Conservation (phyloP, 92 coral and sea anemone species). For the Epizoanthus stellaris region DNA sequence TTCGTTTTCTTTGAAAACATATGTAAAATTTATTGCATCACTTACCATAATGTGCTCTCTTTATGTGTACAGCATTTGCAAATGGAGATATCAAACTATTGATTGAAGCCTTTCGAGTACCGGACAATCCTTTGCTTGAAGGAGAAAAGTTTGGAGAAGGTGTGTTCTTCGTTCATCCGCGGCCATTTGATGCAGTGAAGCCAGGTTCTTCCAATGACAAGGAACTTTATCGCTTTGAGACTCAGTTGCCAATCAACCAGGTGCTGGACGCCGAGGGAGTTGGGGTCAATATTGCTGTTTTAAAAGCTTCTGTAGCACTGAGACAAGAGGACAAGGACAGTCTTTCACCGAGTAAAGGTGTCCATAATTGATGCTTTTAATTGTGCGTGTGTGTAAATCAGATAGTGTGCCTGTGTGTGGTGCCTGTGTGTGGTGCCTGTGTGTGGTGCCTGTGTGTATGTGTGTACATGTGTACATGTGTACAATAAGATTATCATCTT, state of each 20-base stretch:
- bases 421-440: no score
- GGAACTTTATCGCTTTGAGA: conserved; percentile 29
- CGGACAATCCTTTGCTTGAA: conserved; percentile 19
- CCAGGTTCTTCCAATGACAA: not conserved
- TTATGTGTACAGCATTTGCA: conserved; percentile 25
- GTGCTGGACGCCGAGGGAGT: conserved; percentile 18
- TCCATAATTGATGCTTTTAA: not conserved
- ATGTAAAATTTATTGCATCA: not conserved
- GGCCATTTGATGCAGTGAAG: conserved; percentile 27
- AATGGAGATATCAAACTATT: conserved; percentile 5
- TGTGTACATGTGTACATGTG: no score
- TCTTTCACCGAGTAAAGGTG: conserved; percentile 3
- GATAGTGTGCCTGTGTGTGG: no score
- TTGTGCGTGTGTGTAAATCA: no score
- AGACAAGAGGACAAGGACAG: conserved; percentile 12
- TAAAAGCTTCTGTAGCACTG: conserved; percentile 30
- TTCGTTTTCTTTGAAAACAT: not conserved
- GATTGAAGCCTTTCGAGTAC: conserved; percentile 33
- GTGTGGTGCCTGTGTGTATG: no score
- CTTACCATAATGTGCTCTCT: not conserved
- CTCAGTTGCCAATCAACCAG: conserved; percentile 26
- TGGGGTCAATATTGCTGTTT: conserved; percentile 12
- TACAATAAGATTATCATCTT: no score
- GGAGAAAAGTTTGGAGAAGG: conserved; percentile 24
- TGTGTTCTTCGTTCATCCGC: conserved; percentile 18